Evolutionary conservation across 92 coral and sea anemone genomes (phyloP), one percentile per base, ranked within the genome.

Genomic region (Hydrozoanthus gracilis): DNA sequence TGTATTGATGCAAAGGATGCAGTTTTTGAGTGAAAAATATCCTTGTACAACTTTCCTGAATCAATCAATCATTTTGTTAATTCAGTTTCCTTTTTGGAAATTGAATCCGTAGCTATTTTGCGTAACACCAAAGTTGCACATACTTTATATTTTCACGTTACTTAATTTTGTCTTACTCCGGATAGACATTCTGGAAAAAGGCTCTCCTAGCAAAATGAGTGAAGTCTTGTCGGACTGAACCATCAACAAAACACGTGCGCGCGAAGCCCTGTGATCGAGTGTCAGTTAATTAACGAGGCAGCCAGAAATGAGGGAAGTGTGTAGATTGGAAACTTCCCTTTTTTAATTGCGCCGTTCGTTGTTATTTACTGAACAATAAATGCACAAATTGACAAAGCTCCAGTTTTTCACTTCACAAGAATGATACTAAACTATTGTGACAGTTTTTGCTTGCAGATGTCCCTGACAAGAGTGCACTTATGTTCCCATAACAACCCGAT

Each of bases 401-500:
- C 73, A 67, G 85, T 10, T 46, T 80, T 16, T 20, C 45, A 47
- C 66, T 48, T 65, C 3, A 65, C 58, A 12, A 46, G 20, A 17
- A 49, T 16, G 73, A 47, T 80, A 80, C 85, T 80, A 51, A 44
- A 70, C 35, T 65, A 44, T 46, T 79, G 71, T 61, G 67, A 66
- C 12, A 16, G 6, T 64, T 58, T 56, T 79, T 39, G 58, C 74
- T 65, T 64, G 74, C 74, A 80, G 74, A 66, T 65, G 85, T 48
- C 56, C 17, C 58, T 60, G 8, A 80, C 5, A 80, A 80, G 74
- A 46, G 85, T 80, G 85, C 66, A 80, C 85, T 80, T 80, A 44
- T 4, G 74, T 80, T 64, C 58, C 85, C 85, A 80, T 80, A 80
- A 80, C 85, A 48, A 80, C 85, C 12, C 60, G 6, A 64, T 27